Evolutionary conservation across 2,888 invertebrate species (phyloP).

Genomic region (Pseudococcus jackbeardsleyi): DNA sequence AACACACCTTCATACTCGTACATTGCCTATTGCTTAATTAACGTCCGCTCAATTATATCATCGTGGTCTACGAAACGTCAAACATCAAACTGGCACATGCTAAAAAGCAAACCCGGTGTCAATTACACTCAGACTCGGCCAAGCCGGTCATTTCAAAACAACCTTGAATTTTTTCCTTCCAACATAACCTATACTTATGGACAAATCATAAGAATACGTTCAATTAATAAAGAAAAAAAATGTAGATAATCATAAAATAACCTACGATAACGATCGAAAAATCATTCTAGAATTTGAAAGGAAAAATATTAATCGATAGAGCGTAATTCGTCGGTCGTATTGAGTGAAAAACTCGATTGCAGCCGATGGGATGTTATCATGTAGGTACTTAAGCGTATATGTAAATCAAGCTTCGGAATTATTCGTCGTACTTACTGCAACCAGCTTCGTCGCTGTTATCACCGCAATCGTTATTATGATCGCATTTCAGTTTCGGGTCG

Average conservation of each 20-base stretch:
- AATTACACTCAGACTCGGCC: background rate
- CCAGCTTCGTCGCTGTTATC: conserved; percentile 91
- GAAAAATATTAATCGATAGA: conserved; percentile 1
- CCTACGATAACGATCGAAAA: conserved; percentile 19
- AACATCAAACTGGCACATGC: background rate
- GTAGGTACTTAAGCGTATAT: background rate
- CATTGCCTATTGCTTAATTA: conserved; percentile 1
- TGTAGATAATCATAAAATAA: background rate
- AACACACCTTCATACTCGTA: background rate
- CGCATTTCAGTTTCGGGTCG: conserved; percentile 83
- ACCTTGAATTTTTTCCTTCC: conserved; percentile 14
- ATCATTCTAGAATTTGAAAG: background rate
- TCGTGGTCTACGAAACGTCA: background rate
- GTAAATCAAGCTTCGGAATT: conserved; percentile 1
- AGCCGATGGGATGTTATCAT: background rate
- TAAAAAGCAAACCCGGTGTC: background rate
- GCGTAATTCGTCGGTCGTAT: background rate
- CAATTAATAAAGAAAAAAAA: background rate
- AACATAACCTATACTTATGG: background rate
- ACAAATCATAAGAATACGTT: background rate
- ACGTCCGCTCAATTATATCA: conserved; percentile 7
- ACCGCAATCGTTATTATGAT: conserved; percentile 91
- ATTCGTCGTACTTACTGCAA: conserved; percentile 80
- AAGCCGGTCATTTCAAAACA: background rate
- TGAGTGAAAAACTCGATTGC: background rate